Evolutionary conservation across 1,140 invertebrate species (phyloP).

Genomic region (Ostrea edulis): DNA sequence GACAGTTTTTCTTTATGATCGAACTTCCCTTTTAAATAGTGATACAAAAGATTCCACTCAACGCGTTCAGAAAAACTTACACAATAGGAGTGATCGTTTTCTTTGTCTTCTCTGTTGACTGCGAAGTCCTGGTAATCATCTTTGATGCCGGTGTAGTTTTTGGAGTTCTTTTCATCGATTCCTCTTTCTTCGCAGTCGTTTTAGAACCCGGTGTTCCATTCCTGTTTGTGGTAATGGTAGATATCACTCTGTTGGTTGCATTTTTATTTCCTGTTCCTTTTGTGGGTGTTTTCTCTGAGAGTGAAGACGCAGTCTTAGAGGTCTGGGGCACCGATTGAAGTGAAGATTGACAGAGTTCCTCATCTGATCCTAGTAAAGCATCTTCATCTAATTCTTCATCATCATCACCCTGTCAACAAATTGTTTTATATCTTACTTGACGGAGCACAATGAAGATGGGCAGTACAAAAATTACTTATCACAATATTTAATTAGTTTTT

Average conservation of each 20-base stretch:
- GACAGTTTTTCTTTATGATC: no score
- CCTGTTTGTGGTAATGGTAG: background rate
- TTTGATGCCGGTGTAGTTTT: no score
- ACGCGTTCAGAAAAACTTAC: background rate
- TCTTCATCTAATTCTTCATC: constrained; percentile 26
- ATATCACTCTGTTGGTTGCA: background rate
- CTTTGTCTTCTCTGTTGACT: background rate
- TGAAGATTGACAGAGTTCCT: background rate
- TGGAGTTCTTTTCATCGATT: background rate
- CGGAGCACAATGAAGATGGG: no score
- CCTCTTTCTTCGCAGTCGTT: background rate
- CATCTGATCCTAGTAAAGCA: background rate
- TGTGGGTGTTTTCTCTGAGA: background rate
- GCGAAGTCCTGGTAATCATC: background rate
- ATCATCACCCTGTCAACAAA: constrained; percentile 24
- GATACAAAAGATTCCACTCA: background rate
- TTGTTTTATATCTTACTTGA: no score
- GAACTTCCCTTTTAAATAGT: background rate
- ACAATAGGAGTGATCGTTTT: background rate
- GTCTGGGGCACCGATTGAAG: background rate
- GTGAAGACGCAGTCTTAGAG: background rate
- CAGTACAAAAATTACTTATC: no score
- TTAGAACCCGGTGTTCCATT: background rate
- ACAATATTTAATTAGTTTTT: no score
- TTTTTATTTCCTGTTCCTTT: background rate